Evolutionary conservation across 2,888 invertebrate species (phyloP), one percentile per base, ranked within the genome.

Genomic region (Acanthopleura granulata): DNA sequence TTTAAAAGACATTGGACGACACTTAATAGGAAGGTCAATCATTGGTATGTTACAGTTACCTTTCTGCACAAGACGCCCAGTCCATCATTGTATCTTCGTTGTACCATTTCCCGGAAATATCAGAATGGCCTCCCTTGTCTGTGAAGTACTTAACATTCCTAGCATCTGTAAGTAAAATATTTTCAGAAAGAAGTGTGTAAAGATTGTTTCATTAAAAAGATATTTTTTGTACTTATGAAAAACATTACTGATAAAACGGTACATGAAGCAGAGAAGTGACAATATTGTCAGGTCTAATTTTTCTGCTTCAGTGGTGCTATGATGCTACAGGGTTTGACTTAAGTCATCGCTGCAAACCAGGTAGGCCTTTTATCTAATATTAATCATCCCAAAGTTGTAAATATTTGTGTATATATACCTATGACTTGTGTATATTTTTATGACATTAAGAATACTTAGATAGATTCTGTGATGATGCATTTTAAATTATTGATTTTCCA

Each of bases 71-170:
- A n/a, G 57, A 57, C 12, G 12, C 12, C 22, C 57, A 57, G 22
- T 57, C 57, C 12, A 57, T 3, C 18, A 18, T 57, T n/a, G 22
- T 22, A n/a, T 57, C 57, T 6, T 57, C 57, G 3, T 12, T 57
- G 18, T 22, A 57, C 12, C 57, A 57, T n/a, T 22, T n/a, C 57
- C 18, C 57, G 18, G 57, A 57, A n/a, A 22, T 57, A 12, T 57
- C 57, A 57, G 57, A 57, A 12, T 57, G 57, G 57, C 57, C 57
- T 57, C 57, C 57, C 57, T 57, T 57, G 57, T 9, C 57, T 22
- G 22, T 12, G 4, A 57, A 18, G 22, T 57, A 57, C 57, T n/a
- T 57, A 18, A 57, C 57, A 57, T 57, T n/a, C 57, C 57, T 57
- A n/a, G 22, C 22, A n/a, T 3, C 57, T n/a, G 57, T 57, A 57